Evolutionary conservation across 2,797 vertebrate species (phyloP).

Genomic region (Pantherophis alleghaniensis): DNA sequence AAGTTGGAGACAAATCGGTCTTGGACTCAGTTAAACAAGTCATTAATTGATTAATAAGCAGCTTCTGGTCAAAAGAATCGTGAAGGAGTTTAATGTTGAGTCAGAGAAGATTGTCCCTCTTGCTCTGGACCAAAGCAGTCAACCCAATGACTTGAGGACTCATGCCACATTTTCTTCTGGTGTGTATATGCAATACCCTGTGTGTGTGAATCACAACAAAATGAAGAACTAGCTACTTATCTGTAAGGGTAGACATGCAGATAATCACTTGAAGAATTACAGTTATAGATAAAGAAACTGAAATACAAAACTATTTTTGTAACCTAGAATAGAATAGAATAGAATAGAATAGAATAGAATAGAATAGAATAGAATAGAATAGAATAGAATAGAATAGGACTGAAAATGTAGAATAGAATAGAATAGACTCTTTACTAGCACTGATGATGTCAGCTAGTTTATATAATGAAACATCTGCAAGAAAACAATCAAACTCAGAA

Average conservation of each 20-base stretch:
- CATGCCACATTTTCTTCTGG: neutral
- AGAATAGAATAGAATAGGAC: too few species aligned
- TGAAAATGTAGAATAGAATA: too few species aligned
- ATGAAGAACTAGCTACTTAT: neutral
- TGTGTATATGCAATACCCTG: neutral
- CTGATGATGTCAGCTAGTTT: too few species aligned
- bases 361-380: too few species aligned
- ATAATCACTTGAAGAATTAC: too few species aligned
- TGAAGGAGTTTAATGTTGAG: neutral
- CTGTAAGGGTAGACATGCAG: neutral
- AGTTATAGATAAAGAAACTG: too few species aligned
- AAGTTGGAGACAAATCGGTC: neutral
- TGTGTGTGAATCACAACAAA: neutral
- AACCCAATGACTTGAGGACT: neutral
- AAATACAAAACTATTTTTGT: too few species aligned
- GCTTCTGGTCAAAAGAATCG: neutral
- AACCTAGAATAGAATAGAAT: too few species aligned
- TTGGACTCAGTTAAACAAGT: neutral
- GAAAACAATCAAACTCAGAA: too few species aligned
- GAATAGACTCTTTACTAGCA: too few species aligned
- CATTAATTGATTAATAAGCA: neutral
- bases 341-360: too few species aligned
- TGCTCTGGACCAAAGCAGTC: neutral
- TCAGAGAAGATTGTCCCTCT: neutral
- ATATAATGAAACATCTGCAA: too few species aligned